These are phyloP conservation scores for Euschistus heros DNA, from an alignment of 1,140 invertebrate genomes.

Conservation along the genomic window DNA sequence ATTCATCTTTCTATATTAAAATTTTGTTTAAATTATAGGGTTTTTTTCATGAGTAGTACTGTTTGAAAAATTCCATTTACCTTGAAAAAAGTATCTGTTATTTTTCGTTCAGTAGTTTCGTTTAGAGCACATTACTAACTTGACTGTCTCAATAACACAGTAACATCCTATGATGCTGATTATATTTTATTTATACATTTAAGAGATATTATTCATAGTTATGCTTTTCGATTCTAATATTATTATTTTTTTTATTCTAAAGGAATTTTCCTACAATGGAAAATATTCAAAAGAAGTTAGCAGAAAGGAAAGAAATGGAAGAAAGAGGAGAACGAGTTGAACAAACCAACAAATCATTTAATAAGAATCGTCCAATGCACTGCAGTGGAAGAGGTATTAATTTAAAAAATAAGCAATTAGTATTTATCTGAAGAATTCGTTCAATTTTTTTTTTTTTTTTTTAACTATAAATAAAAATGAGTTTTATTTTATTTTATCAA, in stretches of 20 bases:
- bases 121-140: neutral
- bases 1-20: too few species aligned
- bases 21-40: too few species aligned
- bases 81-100: too few species aligned
- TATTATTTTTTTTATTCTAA: constrained; percentile 26
- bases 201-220: neutral
- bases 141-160: neutral
- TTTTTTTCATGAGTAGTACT: too few species aligned
- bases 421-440: neutral
- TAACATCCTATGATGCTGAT: neutral
- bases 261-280: constrained; percentile 41
- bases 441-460: neutral
- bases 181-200: neutral
- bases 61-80: too few species aligned
- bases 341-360: constrained; percentile 6
- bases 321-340: constrained; percentile 17
- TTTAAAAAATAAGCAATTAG: neutral
- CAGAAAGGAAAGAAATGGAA: constrained; percentile 12
- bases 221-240: neutral
- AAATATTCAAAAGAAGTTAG: constrained; percentile 16
- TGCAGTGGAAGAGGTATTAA: neutral
- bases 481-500: neutral
- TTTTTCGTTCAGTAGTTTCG: neutral
- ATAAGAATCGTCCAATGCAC: neutral
- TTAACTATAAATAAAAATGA: neutral